Percentiles rank a stretch among this genome's conserved stretches.
phyloP scores from a whole-genome alignment of 1,140 invertebrate species.

The Dermatophagoides farinae region DNA sequence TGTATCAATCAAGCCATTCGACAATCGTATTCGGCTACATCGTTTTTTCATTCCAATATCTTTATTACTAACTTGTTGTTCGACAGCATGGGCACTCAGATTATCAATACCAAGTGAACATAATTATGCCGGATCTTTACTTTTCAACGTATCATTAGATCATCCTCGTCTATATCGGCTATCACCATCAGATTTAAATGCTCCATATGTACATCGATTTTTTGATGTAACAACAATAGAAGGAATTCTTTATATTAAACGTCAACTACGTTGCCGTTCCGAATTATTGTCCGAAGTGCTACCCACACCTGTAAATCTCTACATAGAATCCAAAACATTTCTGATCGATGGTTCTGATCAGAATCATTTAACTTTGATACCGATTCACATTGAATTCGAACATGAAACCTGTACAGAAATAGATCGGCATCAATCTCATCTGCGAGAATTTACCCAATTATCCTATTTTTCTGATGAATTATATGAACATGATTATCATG shows the following conservation, averaged over 20 bases:
- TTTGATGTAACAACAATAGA: conserved; percentile 47
- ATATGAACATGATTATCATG: not conserved
- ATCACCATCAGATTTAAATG: conserved; percentile 45
- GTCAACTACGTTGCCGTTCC: conserved; percentile 49
- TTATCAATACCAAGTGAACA: conserved; percentile 1
- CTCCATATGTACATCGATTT: conserved; percentile 53
- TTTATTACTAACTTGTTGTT: not conserved
- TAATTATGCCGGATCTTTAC: conserved; percentile 17
- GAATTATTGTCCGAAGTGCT: conserved; percentile 36
- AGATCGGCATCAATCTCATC: conserved; percentile 21
- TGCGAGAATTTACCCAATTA: not conserved
- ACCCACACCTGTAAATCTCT: conserved; percentile 58
- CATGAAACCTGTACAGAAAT: conserved; percentile 40
- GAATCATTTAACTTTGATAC: conserved; percentile 47
- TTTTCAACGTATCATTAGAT: conserved; percentile 21
- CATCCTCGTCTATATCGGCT: conserved; percentile 37
- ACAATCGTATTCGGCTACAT: not conserved
- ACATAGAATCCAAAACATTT: conserved; percentile 48
- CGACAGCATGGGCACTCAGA: conserved; percentile 3
- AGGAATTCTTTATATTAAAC: conserved; percentile 49
- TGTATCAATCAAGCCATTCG: not conserved
- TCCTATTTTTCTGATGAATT: not conserved
- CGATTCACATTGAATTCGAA: conserved; percentile 50
- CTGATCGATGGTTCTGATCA: conserved; percentile 28
- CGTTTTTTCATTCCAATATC: conserved; percentile 3